Evolutionary conservation across 1,140 invertebrate species (phyloP), one percentile per base, ranked within the genome.

Genomic region (Agrypnia vestita): DNA sequence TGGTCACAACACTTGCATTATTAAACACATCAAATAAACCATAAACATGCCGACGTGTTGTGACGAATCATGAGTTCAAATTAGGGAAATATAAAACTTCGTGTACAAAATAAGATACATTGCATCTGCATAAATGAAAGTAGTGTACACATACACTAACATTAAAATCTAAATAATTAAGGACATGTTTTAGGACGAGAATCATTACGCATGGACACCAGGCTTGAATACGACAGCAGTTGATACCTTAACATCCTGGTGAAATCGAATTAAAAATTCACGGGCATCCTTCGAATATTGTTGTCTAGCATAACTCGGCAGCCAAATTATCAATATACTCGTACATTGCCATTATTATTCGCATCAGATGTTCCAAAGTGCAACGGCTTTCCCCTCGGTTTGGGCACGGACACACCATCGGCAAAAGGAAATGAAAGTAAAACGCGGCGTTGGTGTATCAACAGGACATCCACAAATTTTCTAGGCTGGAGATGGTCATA

Each of bases 371-470:
- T 35, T 13, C 6, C 25, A 61, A 51, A 17, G 25, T 51, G 47
- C 46, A 25, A 8, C 67, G 47, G 21, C 61, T 64, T 64, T 64
- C 61, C 61, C 61, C 13, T 19, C 25, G 13, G 12, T 35, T 64
- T 35, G 35, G 35, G 17, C 55, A 17, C 10, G 53, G n/a, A 56
- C 53, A 56, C n/a, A 59, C 55, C 9, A 6, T 3, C 17, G 67
- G 12, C 46, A 49, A 49, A 71, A 51, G 67, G 67, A 71, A 71
- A 71, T 53, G 67, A 71, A 71, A 71, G 67, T 71, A 47, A 71
- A 21, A 21, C 44, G 67, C 19, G 61, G 35, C 25, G 19, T 9
- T 21, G 67, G 67, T 35, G 6, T 35, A 35, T 35, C 25, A 71
- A 71, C 67, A 71, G 67, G 67, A 71, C 67, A 51, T 71, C 46